Percentiles rank a stretch among this genome's conserved stretches.
Evolutionary conservation across 2,797 vertebrate species (phyloP).

Genomic region (Lophius americanus): DNA sequence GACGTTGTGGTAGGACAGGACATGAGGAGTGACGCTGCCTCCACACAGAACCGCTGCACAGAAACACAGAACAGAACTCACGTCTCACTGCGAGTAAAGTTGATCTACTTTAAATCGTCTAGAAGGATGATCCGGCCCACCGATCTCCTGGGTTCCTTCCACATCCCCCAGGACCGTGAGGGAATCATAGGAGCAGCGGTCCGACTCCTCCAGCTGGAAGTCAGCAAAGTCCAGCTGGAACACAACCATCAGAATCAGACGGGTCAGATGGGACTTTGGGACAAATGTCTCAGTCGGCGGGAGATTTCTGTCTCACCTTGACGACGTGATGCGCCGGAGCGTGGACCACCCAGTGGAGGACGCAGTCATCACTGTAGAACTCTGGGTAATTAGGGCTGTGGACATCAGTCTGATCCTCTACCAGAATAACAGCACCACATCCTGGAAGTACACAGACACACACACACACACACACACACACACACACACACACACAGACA

Average conservation of each 20-base stretch:
- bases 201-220: constrained; percentile 84
- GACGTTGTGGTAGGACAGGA: constrained; percentile 78
- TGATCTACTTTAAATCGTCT: too few species aligned
- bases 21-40: constrained; percentile 67
- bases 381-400: constrained; percentile 82
- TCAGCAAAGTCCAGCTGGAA: constrained; percentile 84
- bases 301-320: constrained; percentile 78
- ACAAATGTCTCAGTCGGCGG: not conserved
- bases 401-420: constrained; percentile 79
- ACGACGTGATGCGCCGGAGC: constrained; percentile 78
- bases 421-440: constrained; percentile 80
- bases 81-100: not conserved
- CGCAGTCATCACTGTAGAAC: constrained; percentile 75
- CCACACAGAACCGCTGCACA: constrained; percentile 83
- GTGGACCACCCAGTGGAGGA: constrained; percentile 84
- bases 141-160: constrained; percentile 77
- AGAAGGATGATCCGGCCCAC: constrained; percentile 53
- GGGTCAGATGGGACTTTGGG: not conserved
- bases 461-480: constrained; percentile 44
- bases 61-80: not conserved
- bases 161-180: constrained; percentile 80
- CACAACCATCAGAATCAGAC: not conserved
- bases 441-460: constrained; percentile 67
- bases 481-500: constrained; percentile 55
- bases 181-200: constrained; percentile 82